Evolutionary conservation across 2,113 vertebrate genomes (phyloP), one percentile per base, ranked within the genome.

Genomic region (Nanorana parkeri): DNA sequence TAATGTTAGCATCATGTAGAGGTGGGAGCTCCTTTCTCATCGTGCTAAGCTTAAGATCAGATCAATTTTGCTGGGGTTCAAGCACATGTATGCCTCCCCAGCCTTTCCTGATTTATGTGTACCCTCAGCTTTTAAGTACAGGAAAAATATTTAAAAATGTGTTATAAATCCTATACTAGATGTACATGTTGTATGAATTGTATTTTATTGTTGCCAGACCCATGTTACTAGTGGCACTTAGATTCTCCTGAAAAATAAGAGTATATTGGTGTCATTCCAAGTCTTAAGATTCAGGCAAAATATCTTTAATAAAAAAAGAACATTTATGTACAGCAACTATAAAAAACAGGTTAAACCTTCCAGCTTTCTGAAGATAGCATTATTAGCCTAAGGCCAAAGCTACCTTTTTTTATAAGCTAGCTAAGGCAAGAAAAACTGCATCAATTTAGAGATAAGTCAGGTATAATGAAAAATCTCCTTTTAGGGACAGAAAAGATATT

Each of bases 301-400:
- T 55, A 55, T 24, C 52, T 55, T 55, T 72, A 23, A 55, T 71
- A 55, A 77, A 77, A 77, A 77, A 41, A 54, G 24, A 77, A 66
- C 41, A 66, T 64, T 65, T 66, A 66, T 64, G 16, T 54, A 66
- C 52, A 65, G 17, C 8, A 4, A 51, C 69, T 26, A 52, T 41
- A 26, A 77, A 77, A 77, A 77, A 66, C 61, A 65, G 61, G 75
- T 77, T 77, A 77, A 77, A 66, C 63, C 75, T 65, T 66, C 17
- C 61, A 20, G 24, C 41, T 77, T 52, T 24, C 41, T 77, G 61
- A 52, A 66, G 41, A 66, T 77, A 24, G 41, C 41, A 77, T 77
- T 77, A 65, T 64, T 13, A 47, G 47, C 75, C 61, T 28, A 21
- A 17, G 24, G 75, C 75, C 23, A 66, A 77, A 77, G 16, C 20